Percentiles rank a stretch among this genome's conserved stretches.
Conservation (phyloP, 2,888 invertebrate genomes). For the Cordilura impudica region DNA sequence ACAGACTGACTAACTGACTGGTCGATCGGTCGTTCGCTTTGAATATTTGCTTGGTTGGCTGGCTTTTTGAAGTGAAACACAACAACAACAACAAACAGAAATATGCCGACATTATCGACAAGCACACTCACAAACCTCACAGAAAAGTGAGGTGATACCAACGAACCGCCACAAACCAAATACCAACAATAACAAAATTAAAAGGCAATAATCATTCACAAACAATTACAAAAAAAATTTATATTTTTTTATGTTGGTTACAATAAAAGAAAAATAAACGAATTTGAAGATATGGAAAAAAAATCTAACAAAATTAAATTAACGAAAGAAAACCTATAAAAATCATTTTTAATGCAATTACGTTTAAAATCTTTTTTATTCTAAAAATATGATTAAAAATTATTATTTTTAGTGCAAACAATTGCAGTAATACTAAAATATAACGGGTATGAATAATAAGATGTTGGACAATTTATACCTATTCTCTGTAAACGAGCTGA, state of each 20-base stretch:
- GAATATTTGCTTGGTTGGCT: conserved; percentile 35
- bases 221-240: not conserved
- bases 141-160: conserved; percentile 31
- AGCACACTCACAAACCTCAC: conserved; percentile 26
- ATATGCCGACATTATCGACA: conserved; percentile 56
- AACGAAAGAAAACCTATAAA: conserved; percentile 1
- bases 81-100: conserved; percentile 38
- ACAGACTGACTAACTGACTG: not conserved
- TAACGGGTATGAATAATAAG: not conserved
- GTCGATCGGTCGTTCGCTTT: not conserved
- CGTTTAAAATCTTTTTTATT: not conserved
- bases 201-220: conserved; percentile 44
- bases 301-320: not conserved
- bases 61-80: conserved; percentile 41
- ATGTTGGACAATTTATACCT: no score
- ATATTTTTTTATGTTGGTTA: conserved; percentile 9
- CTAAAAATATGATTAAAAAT: not conserved
- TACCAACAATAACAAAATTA: conserved; percentile 35
- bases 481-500: no score
- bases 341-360: not conserved
- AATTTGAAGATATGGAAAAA: not conserved
- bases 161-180: conserved; percentile 18
- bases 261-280: conserved; percentile 11
- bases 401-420: not conserved
- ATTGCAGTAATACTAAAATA: not conserved